Percentiles rank a stretch among this genome's conserved stretches.
Evolutionary conservation across 2,113 vertebrate species (phyloP).

Genomic region (Halcyon malimbica): DNA sequence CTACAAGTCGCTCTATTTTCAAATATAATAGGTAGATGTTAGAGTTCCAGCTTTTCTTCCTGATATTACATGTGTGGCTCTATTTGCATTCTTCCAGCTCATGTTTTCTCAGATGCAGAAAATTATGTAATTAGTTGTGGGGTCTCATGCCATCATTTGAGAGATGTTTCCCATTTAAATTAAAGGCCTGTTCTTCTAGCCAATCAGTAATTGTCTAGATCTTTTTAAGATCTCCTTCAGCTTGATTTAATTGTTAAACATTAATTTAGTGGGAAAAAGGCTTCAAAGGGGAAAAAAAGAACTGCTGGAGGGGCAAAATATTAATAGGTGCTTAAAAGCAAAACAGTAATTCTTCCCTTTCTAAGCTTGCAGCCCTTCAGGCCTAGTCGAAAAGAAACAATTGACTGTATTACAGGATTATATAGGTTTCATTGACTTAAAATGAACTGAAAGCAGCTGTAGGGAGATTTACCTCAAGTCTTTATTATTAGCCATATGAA

Average conservation of each 20-base stretch:
- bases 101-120: slow-evolving; percentile 95
- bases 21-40: slow-evolving; percentile 58
- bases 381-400: slow-evolving; percentile 85
- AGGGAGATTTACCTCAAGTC: slow-evolving; percentile 92
- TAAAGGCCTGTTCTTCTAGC: slow-evolving; percentile 80
- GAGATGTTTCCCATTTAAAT: slow-evolving; percentile 88
- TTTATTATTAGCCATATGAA: slow-evolving; percentile 90
- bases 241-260: slow-evolving; percentile 88
- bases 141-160: slow-evolving; percentile 78
- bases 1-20: slow-evolving; percentile 55
- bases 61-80: slow-evolving; percentile 67
- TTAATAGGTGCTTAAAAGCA: slow-evolving; percentile 83
- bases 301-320: slow-evolving; percentile 79
- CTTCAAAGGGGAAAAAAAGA: slow-evolving; percentile 71
- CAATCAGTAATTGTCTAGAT: slow-evolving; percentile 84
- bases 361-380: slow-evolving; percentile 87
- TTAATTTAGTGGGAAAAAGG: slow-evolving; percentile 82
- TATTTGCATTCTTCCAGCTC: slow-evolving; percentile 79
- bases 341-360: slow-evolving; percentile 88
- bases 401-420: slow-evolving; percentile 91
- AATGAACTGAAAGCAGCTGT: slow-evolving; percentile 93
- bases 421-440: slow-evolving; percentile 95
- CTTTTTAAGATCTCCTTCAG: slow-evolving; percentile 80
- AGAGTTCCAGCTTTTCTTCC: slow-evolving; percentile 60
- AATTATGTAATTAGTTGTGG: slow-evolving; percentile 95